Base-by-base conservation (phyloP, 2,888 invertebrate genomes). In the Parnassius smintheus region DNA sequence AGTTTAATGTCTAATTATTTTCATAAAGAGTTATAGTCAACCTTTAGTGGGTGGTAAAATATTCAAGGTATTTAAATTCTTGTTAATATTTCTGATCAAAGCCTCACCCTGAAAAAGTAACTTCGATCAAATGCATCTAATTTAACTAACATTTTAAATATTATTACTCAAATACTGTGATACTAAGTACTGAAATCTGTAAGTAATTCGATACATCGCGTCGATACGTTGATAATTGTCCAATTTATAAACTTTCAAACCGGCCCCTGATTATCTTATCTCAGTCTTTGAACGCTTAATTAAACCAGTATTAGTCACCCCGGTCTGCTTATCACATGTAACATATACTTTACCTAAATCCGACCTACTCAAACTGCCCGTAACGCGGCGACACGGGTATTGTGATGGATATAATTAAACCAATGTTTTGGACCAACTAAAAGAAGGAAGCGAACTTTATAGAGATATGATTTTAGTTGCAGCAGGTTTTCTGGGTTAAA, bases 381-480 rank as follows among this genome's bases (percentile, higher is more conserved):
- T 76, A 76, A 79, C 75, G 71, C 74, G 85, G 76, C 78, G 85
- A 85, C 82, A 81, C 70, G 83, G 75, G 81, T 88, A 87, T 89
- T 88, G 83, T 90, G 88, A 89, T 88, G 81, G 77, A 75, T 82
- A 78, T 84, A 86, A 89, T 88, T 88, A 87, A 82, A 70, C 81
- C 74, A 69, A 72, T 67, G 69, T 67, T 66, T 65, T 56, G 75
- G 75, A 68, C 18, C 65, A 77, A 78, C 66, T 63, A 42, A 68
- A 2, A 68, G 64, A 74, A 68, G 81, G 65, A 1, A 51, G 25
- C 45, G 11, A n/a, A 18, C 9, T 49, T 25, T 12, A 52, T 9
- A 22, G 45, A 62, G 44, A 49, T 9, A 11, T 41, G 48, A 25
- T 10, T 35, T 0, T 7, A 25, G 25, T 35, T 7, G 7, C 4